Base-by-base conservation (phyloP, 2,797 vertebrate genomes). In the Urocyon cinereoargenteus region DNA sequence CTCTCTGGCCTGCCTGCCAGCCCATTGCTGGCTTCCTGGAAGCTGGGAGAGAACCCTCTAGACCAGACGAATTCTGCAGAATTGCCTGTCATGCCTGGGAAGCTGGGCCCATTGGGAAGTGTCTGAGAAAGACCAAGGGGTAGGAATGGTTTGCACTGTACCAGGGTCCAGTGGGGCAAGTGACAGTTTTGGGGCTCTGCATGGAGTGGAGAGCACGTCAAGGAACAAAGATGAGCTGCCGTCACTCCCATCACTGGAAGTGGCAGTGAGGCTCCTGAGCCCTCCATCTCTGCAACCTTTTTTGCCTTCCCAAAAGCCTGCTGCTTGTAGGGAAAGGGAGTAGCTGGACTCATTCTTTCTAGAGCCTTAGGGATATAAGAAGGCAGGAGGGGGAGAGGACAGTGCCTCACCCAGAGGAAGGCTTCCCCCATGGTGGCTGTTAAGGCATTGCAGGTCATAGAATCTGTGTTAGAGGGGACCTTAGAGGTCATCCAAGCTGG, bases 1-100 rank as follows among this genome's bases (percentile, higher is more conserved):
- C 86, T 87, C 78, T 81, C 64, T 96, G 86, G 62, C 93, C 83
- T 90, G 36, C 62, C 73, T 79, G 31, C 59, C 84, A 68, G 55
- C 31, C 51, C 79, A 77, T 57, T 4, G 10, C 49, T 75, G 94
- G 79, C n/a, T 77, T 96, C 70, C 22, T 31, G 45, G 73, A 84
- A 51, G 31, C 70, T 68, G 61, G 62, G 36, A 79, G 51, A 83
- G 40, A 26, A 59, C 59, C 51, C 53, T 61, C 22, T 8, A 49
- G 36, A n/a, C 83, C 77, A 87, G 87, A 75, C 9, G 59, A 68
- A 89, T 53, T 77, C 51, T 45, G 59, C 59, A 57, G 64, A 84
- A n/a, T 81, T 90, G 70, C 72, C 77, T 11, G 45, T 26, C 21
- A 22, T 61, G 75, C n/a, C 28, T 0, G 0, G 51, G 53, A 75